Conservation (phyloP, 2,113 vertebrate genomes). For the Lagopus muta region DNA sequence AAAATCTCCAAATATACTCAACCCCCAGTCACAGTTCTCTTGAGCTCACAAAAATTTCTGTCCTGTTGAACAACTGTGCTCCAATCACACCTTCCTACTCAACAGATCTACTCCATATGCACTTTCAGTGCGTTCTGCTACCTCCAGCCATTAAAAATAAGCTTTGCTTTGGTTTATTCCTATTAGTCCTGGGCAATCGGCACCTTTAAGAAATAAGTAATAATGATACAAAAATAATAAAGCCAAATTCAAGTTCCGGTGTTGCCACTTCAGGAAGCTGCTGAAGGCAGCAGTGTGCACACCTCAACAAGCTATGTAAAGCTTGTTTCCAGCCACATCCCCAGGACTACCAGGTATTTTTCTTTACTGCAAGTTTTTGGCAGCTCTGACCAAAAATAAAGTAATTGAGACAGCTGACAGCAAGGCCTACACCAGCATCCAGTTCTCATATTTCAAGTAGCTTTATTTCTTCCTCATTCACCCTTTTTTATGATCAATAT, state of each 20-base stretch:
- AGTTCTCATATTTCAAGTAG: background rate
- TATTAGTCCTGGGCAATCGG: conserved; percentile 4
- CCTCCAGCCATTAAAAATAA: conserved; percentile 57
- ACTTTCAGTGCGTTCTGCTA: background rate
- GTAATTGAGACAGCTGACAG: background rate
- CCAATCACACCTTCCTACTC: conserved; percentile 69
- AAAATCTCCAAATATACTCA: conserved; percentile 50
- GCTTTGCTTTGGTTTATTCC: conserved; percentile 17
- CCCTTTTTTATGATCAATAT: background rate
- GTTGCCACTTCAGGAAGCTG: background rate
- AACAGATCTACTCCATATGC: conserved; percentile 68
- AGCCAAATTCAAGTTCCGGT: background rate
- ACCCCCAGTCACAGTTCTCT: conserved; percentile 22
- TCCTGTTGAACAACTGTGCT: conserved; percentile 45
- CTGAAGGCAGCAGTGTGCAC: background rate
- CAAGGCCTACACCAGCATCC: background rate
- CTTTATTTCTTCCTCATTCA: background rate
- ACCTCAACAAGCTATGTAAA: background rate
- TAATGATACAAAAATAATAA: background rate
- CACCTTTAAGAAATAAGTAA: background rate
- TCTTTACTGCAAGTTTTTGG: background rate
- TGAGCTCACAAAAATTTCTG: conserved; percentile 9
- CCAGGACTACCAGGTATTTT: background rate
- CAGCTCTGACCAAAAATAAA: background rate
- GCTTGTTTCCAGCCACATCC: background rate